Evolutionary conservation across 2,888 invertebrate genomes (phyloP).

Genomic region (Epinotia brunnichana): DNA sequence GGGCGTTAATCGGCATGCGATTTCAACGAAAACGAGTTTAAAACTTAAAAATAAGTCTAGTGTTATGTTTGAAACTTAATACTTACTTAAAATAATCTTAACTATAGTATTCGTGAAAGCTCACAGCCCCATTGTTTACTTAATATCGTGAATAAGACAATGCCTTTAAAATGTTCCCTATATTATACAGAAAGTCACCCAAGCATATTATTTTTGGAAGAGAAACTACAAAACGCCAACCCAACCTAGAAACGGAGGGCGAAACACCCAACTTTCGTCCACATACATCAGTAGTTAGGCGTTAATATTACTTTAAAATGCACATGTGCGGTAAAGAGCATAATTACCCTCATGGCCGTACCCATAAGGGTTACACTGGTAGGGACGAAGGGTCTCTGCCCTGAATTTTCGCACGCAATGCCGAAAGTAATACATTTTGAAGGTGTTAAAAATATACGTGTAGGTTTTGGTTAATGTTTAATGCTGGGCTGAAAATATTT

Average conservation of each 20-base stretch:
- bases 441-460: constrained; percentile 16
- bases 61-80: too few relatives aligned
- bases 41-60: too few relatives aligned
- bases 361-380: constrained; percentile 23
- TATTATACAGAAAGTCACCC: background rate
- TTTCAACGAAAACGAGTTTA: too few relatives aligned
- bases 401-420: constrained; percentile 40
- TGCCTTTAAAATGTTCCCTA: background rate
- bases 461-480: constrained; percentile 4
- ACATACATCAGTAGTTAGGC: constrained; percentile 40
- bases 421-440: constrained; percentile 13
- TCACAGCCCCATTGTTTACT: background rate
- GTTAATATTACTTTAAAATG: constrained; percentile 44
- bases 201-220: constrained; percentile 10
- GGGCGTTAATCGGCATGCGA: too few relatives aligned
- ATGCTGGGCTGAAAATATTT: background rate
- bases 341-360: constrained; percentile 36
- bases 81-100: too few relatives aligned
- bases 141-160: background rate
- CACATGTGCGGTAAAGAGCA: constrained; percentile 41
- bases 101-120: too few relatives aligned
- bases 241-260: constrained; percentile 10
- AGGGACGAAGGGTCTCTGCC: constrained; percentile 29
- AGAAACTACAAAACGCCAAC: constrained; percentile 5
- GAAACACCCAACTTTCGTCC: constrained; percentile 27